Conservation (phyloP, 2,113 vertebrate species). For the Sinocyclocheilus anophthalmus region DNA sequence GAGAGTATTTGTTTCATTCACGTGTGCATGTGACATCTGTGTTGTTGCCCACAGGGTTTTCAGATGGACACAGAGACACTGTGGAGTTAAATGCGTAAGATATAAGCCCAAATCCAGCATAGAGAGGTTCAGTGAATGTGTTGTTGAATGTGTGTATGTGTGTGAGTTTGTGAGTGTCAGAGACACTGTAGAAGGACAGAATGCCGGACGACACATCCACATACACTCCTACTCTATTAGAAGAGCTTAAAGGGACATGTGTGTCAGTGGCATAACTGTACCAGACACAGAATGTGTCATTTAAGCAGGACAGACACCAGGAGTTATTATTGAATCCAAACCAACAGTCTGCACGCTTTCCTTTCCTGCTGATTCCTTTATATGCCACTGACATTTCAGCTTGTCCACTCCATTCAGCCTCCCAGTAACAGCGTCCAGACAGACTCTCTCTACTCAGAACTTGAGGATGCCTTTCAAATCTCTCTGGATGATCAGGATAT, state of each 20-base stretch:
- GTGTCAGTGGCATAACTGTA: neutral
- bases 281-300: neutral
- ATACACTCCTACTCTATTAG: neutral
- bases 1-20: neutral
- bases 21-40: neutral
- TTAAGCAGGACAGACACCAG: neutral
- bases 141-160: neutral
- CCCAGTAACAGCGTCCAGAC: neutral
- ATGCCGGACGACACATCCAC: neutral
- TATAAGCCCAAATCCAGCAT: neutral
- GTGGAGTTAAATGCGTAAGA: neutral
- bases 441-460: neutral
- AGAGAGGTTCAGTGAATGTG: neutral
- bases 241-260: neutral
- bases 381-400: neutral
- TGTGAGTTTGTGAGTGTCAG: neutral
- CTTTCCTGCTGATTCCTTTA: neutral
- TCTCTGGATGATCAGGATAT: neutral
- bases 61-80: neutral
- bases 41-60: neutral
- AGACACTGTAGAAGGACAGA: neutral
- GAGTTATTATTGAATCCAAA: slow-evolving; percentile 5
- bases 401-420: neutral
- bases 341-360: neutral
- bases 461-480: neutral